Evolutionary conservation across 2,888 invertebrate species (phyloP), one percentile per base, ranked within the genome.

Genomic region (Trachelus troglodyta): DNA sequence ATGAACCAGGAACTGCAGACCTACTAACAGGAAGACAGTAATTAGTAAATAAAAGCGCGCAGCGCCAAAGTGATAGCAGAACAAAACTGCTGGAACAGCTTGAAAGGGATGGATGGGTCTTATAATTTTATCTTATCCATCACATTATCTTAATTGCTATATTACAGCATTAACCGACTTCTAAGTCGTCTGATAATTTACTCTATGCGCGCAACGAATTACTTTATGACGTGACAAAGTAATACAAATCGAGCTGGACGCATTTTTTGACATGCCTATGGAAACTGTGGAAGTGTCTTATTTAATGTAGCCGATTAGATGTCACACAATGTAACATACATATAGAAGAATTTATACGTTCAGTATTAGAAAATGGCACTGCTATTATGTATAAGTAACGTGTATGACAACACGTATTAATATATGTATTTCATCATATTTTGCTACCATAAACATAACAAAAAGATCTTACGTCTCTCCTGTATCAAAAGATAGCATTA

Each of bases 1-100:
- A 89, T 87, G 86, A 91, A 89, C 85, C 91, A 91, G 83, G 91
- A 91, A 87, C 87, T 91, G 83, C 89, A 90, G 83, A 91, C 89
- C 69, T 91, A 91, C 84, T 91, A 84, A 85, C 56, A 9, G 56
- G 56, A 56, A 56, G 56, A 56, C 23, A 56, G 9, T 56, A 4
- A 56, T 56, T 56, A 56, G 23, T 56, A 23, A 56, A 56, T 4
- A 2, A 23, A 56, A 15, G 23, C 1, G 23, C 23, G 23, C 23
- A 15, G 6, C 23, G 9, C 23, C 23, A 23, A 15, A 56, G 9
- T 23, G 2, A 56, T 23, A 9, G 23, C 9, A 23, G 23, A 23
- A 56, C 56, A 23, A 56, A 56, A 56, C 56, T 56, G 9, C 56
- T 56, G 15, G 56, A 6, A 15, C 6, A 56, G 4, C 56, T 56